phyloP scores from a whole-genome alignment of 2,888 invertebrate genomes.

The Euspilapteryx auroguttella region DNA sequence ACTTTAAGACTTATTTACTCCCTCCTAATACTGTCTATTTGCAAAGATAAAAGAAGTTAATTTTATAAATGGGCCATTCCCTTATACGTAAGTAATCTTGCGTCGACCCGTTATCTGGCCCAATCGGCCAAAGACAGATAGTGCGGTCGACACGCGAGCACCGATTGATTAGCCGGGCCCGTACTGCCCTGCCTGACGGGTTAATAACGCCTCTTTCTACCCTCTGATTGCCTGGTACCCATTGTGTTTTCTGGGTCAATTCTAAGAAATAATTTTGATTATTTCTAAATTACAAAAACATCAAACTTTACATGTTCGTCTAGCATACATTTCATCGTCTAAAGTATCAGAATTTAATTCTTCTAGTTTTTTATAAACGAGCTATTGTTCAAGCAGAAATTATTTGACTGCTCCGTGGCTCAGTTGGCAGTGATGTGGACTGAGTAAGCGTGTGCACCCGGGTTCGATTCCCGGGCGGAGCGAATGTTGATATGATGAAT shows the following conservation, averaged over 20 bases:
- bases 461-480: too few relatives aligned
- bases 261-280: slow-evolving; percentile 2
- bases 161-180: slow-evolving; percentile 55
- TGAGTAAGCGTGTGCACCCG: too few relatives aligned
- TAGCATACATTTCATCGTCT: too few relatives aligned
- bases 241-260: slow-evolving; percentile 21
- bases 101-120: slow-evolving; percentile 44
- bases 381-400: too few relatives aligned
- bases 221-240: slow-evolving; percentile 48
- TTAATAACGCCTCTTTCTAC: slow-evolving; percentile 49
- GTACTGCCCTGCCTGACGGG: slow-evolving; percentile 41
- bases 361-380: too few relatives aligned
- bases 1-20: slow-evolving; percentile 42
- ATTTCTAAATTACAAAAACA: too few relatives aligned
- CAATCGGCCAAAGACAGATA: slow-evolving; percentile 57
- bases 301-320: too few relatives aligned
- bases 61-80: slow-evolving; percentile 54
- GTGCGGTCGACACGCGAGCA: slow-evolving; percentile 53
- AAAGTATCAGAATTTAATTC: too few relatives aligned
- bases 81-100: slow-evolving; percentile 50
- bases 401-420: too few relatives aligned
- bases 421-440: too few relatives aligned
- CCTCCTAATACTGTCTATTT: slow-evolving; percentile 37
- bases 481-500: too few relatives aligned
- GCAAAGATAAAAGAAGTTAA: slow-evolving; percentile 53